Base-by-base conservation (phyloP, 2,797 vertebrate species). In the Tachyglossus aculeatus region DNA sequence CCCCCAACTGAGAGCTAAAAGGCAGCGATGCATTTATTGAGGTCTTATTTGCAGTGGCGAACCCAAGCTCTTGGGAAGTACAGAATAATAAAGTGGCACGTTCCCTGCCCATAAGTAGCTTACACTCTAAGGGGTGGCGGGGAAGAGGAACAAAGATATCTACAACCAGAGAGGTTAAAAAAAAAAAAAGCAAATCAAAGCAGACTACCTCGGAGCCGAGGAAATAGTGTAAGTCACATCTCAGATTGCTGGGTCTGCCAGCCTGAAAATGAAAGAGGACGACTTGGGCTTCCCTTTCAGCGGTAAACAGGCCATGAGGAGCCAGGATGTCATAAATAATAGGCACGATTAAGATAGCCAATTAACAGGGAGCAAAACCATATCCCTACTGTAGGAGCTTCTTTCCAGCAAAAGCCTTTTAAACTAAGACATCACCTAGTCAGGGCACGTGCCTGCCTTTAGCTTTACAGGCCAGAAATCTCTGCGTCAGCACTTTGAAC, bases 271-370 rank as follows among this genome's bases (percentile, higher is more conserved):
- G 67, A 67, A 60, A 67, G 65, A 63, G 61, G 70, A 55, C 73
- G 51, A n/a, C 60, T 72, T 15, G 66, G 58, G 21, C 25, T 40
- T 21, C 33, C 36, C 62, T 73, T 53, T 12, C 32, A 21, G 48
- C 0, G 2, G 67, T 50, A 33, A 34, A 33, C 15, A 44, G 67
- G 50, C 1, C 45, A 69, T 77, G 48, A 32, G 0, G 3, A 72
- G 77, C 77, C 84, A 82, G 64, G 73, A 43, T 11, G 7, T 70
- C 67, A 81, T 77, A 70, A 87, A 85, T 80, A 80, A 81, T 59
- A 58, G 12, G 7, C 75, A 71, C 57, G 66, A 83, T 73, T 71
- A 80, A 83, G 83, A 43, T 19, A 51, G 68, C 47, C 73, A 65
- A 29, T 63, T 62, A 72, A 67, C 67, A 66, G 69, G 53, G 43